Evolutionary conservation across 2,113 vertebrate species (phyloP).

Genomic region (Picathartes gymnocephalus): DNA sequence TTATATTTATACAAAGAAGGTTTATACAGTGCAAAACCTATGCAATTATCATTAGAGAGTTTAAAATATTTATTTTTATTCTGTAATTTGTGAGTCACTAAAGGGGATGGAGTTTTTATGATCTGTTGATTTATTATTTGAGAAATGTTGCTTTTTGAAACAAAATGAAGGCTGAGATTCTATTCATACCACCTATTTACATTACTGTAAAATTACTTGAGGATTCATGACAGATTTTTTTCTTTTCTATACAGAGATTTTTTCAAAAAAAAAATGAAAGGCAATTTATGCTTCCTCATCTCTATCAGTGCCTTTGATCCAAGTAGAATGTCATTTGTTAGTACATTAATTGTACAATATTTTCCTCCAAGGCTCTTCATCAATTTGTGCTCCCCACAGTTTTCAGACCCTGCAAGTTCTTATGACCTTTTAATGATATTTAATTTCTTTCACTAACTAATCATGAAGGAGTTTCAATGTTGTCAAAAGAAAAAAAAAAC

Average conservation of each 20-base stretch:
- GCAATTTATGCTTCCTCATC: not conserved
- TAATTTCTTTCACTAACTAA: not conserved
- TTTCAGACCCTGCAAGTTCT: not conserved
- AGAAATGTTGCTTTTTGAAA: not conserved
- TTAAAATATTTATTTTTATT: not conserved
- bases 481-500: not conserved
- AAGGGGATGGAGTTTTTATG: not conserved
- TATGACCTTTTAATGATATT: slow-evolving; percentile 1
- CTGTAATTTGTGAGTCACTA: not conserved
- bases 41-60: not conserved
- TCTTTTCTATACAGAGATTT: not conserved
- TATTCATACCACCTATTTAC: not conserved
- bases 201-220: not conserved
- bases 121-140: not conserved
- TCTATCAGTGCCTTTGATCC: not conserved
- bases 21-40: not conserved
- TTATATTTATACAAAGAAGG: not conserved
- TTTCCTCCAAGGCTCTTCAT: not conserved
- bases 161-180: not conserved
- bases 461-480: not conserved
- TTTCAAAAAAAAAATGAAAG: not conserved
- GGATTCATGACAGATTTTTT: not conserved
- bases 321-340: not conserved
- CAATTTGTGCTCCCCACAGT: not conserved
- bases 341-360: not conserved